These are phyloP conservation scores for Ameiurus melas DNA, from an alignment of 2,113 vertebrate genomes.

Conservation along the genomic window DNA sequence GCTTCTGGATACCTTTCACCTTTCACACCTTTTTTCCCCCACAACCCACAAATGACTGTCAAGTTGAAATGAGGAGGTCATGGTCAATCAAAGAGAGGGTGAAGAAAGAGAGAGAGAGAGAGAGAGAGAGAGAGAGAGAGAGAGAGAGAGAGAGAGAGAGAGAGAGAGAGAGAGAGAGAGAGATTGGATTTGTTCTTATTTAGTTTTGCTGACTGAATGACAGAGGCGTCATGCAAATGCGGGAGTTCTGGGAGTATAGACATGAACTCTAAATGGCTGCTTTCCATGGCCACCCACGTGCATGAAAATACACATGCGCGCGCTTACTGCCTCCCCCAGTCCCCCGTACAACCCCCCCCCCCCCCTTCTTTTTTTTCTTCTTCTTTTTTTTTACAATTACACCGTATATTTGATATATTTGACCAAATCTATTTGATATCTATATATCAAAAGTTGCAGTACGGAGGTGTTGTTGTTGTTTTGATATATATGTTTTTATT, in stretches of 20 bases:
- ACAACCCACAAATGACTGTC: conserved; percentile 10
- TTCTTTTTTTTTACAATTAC: not conserved
- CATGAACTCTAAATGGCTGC: conserved; percentile 52
- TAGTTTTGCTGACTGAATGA: conserved; percentile 63
- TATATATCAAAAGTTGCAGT: not conserved
- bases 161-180: conserved; percentile 17
- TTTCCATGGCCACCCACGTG: conserved; percentile 44
- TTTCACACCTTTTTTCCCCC: not conserved
- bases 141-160: conserved; percentile 42
- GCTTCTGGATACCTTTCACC: conserved; percentile 6
- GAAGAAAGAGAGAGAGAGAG: conserved; percentile 23
- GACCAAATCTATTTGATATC: not conserved
- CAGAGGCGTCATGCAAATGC: conserved; percentile 59
- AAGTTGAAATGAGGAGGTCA: conserved; percentile 19
- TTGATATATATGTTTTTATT: conserved; percentile 5
- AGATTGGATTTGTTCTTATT: conserved; percentile 53
- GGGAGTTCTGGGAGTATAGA: conserved; percentile 56
- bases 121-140: conserved; percentile 14
- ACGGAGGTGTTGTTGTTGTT: not conserved
- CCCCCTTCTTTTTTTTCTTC: not conserved
- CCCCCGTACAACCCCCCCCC: not conserved
- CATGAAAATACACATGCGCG: conserved; percentile 1
- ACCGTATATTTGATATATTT: not conserved
- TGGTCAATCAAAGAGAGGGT: conserved; percentile 50
- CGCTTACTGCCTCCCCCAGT: not conserved